Conservation (phyloP, 2,113 vertebrate species). For the Pavo muticus region DNA sequence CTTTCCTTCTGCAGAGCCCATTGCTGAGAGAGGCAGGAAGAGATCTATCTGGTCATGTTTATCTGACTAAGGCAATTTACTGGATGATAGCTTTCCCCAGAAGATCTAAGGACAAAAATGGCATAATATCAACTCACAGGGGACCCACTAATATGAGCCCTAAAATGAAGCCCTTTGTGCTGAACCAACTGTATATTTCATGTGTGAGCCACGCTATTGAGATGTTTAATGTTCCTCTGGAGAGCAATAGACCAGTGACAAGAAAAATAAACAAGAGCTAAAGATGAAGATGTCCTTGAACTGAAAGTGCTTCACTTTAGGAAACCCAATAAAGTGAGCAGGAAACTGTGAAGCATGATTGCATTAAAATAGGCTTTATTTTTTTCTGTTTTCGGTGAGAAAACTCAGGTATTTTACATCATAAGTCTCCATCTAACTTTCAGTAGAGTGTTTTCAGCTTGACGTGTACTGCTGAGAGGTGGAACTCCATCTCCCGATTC, state of each 20-base stretch:
- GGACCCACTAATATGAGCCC: conserved; percentile 54
- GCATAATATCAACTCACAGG: conserved; percentile 60
- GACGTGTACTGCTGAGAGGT: neutral
- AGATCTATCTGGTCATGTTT: conserved; percentile 67
- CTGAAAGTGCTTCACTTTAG: conserved; percentile 62
- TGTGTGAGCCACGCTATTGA: conserved; percentile 45
- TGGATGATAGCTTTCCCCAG: conserved; percentile 68
- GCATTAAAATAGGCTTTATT: conserved; percentile 31
- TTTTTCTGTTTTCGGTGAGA: conserved; percentile 28
- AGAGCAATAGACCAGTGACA: conserved; percentile 71
- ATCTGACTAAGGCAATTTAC: conserved; percentile 69
- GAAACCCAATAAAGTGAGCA: conserved; percentile 45
- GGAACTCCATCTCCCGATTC: neutral
- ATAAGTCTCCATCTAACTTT: neutral
- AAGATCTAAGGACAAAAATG: conserved; percentile 71
- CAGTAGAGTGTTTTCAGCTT: neutral
- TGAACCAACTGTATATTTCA: conserved; percentile 66
- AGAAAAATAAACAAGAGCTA: conserved; percentile 75
- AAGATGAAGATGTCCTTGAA: conserved; percentile 73
- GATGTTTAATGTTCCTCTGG: conserved; percentile 63
- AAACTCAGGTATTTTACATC: neutral
- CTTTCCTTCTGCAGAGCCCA: conserved; percentile 51
- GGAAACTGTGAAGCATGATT: conserved; percentile 49
- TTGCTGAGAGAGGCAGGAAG: conserved; percentile 54
- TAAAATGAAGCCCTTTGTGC: conserved; percentile 65